Percentiles rank a stretch among this genome's conserved stretches.
These are phyloP conservation scores for Champsocephalus esox DNA, from an alignment of 2,797 vertebrate species.

Conservation along the genomic window DNA sequence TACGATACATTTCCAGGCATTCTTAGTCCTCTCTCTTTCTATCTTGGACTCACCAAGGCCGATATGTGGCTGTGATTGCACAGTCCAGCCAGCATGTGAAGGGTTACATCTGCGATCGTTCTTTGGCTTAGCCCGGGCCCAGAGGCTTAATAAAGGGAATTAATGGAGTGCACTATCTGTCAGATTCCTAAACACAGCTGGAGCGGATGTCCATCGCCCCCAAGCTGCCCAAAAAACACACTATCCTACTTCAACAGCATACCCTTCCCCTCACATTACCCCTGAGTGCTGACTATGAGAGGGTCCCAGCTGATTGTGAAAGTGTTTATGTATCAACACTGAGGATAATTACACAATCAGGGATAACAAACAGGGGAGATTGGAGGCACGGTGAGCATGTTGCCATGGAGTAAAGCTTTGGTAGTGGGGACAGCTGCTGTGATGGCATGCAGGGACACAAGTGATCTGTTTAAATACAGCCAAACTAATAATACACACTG, in stretches of 20 bases:
- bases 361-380: slow-evolving; percentile 77
- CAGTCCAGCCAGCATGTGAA: slow-evolving; percentile 72
- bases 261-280: slow-evolving; percentile 68
- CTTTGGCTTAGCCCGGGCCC: slow-evolving; percentile 82
- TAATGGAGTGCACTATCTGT: slow-evolving; percentile 89
- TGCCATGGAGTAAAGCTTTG: slow-evolving; percentile 50
- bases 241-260: slow-evolving; percentile 77
- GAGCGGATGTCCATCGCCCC: slow-evolving; percentile 85
- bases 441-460: slow-evolving; percentile 56
- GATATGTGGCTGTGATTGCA: slow-evolving; percentile 64
- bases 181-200: slow-evolving; percentile 90
- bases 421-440: slow-evolving; percentile 64
- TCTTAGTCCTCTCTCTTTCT: slow-evolving; percentile 12
- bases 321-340: slow-evolving; percentile 84
- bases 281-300: slow-evolving; percentile 77
- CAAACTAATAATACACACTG: slow-evolving; percentile 63
- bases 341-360: slow-evolving; percentile 81
- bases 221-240: slow-evolving; percentile 79
- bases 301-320: slow-evolving; percentile 85
- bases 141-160: slow-evolving; percentile 89
- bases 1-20: slow-evolving; percentile 28
- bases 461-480: slow-evolving; percentile 61
- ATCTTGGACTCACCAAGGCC: slow-evolving; percentile 30
- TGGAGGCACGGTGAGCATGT: slow-evolving; percentile 49
- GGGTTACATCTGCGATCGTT: slow-evolving; percentile 85